phyloP scores from a whole-genome alignment of 2,797 vertebrate genomes.

The Calcarius lapponicus region DNA sequence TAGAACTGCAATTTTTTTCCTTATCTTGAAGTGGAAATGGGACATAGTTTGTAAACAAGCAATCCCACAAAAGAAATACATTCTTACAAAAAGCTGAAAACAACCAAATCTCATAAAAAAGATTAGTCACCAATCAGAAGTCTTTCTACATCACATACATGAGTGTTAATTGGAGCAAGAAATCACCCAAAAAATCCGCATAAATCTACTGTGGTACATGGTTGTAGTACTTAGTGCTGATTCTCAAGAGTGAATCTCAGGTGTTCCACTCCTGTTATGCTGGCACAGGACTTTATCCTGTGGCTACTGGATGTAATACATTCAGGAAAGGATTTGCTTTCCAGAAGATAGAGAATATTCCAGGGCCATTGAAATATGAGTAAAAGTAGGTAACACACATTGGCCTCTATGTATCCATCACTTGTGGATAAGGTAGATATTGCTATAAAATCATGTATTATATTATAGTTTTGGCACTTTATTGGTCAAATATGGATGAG shows the following conservation, averaged over 20 bases:
- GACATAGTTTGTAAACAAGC: not conserved
- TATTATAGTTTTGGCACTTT: not conserved
- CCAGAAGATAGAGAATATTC: not conserved
- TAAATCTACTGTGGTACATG: not conserved
- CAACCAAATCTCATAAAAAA: not conserved
- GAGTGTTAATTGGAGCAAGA: not conserved
- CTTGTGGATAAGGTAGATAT: not conserved
- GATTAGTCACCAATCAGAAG: not conserved
- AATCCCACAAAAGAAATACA: not conserved
- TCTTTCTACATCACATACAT: not conserved
- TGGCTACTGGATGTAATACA: not conserved
- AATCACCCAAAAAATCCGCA: not conserved
- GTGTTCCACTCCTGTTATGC: accelerated
- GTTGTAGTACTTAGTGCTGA: not conserved
- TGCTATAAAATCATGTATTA: not conserved
- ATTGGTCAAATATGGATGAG: not conserved
- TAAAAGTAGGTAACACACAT: not conserved
- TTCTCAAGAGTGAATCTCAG: not conserved
- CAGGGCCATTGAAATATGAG: not conserved
- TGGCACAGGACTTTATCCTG: not conserved
- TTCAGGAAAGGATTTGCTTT: not conserved
- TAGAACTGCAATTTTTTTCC: not conserved
- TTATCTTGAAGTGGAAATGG: not conserved
- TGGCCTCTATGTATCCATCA: not conserved
- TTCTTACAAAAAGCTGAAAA: not conserved